Base-by-base conservation (phyloP, 2,888 invertebrate genomes). In the Xestoiulus laeticollis region DNA sequence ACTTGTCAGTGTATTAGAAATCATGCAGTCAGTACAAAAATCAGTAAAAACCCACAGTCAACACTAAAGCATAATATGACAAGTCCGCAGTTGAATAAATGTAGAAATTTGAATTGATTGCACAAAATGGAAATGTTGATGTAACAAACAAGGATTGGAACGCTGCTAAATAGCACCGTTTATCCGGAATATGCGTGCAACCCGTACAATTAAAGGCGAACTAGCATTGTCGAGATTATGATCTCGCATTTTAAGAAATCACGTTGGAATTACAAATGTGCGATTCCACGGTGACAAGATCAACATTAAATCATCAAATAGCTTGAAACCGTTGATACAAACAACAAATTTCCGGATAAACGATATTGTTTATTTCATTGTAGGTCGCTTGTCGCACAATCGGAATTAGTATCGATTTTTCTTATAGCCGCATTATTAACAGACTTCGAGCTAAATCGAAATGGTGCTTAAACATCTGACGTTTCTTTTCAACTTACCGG, bases 401-500 rank as follows among this genome's bases (percentile, higher is more conserved):
- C 78, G 78, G 30, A 78, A 26, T 78, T 78, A 10, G 8, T 30
- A 78, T 78, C 78, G 78, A 78, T 78, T 78, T 78, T 78, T 78
- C 78, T 0, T 30, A 78, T 30, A 78, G 14, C 14, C 78, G 78
- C 14, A 78, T 30, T 30, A 38, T 16, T 12, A 14, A 14, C 1
- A 12, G 85, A 43, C 32, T 22, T 5, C 19, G 38, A 8, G 85
- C 38, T 44, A 85, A 38, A 8, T 38, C 43, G 10, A 85, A 85
- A 30, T 22, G 85, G 33, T 26, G 12, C 38, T 38, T 22, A 38
- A 85, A 85, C 5, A 19, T 38, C 16, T 38, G 48, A 53, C 33
- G 85, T 44, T 22, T 85, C 19, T 33, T 85, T 38, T 33, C 48
- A 8, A 26, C 87, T 85, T 87, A 87, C 87, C 87, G 53, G 87